Conservation (phyloP, 2,113 vertebrate species). For the Chitala chitala region DNA sequence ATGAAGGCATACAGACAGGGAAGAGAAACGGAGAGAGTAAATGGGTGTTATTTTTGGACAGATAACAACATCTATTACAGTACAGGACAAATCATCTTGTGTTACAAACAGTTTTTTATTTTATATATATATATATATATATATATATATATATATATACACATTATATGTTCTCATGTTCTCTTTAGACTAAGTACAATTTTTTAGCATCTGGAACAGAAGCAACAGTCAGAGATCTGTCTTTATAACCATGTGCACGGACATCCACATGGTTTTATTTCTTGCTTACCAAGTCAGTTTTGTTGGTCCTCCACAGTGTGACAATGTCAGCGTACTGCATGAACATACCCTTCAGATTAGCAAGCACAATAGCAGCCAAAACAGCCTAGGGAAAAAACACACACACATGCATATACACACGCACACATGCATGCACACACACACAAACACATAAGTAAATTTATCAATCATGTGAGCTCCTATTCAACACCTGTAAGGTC, state of each 20-base stretch:
- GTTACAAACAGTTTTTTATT: too few relatives aligned
- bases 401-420: constrained; percentile 13
- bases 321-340: constrained; percentile 71
- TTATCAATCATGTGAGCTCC: neutral
- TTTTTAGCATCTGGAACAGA: too few relatives aligned
- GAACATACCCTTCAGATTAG: constrained; percentile 90
- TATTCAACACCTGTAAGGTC: neutral
- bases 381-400: constrained; percentile 67
- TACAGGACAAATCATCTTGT: too few relatives aligned
- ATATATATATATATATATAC: too few relatives aligned
- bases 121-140: too few relatives aligned
- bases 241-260: neutral
- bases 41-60: too few relatives aligned
- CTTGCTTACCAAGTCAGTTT: constrained; percentile 72
- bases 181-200: too few relatives aligned
- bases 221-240: neutral
- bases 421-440: neutral
- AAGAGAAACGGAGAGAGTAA: too few relatives aligned
- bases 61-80: too few relatives aligned
- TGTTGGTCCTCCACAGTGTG: constrained; percentile 74
- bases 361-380: constrained; percentile 74
- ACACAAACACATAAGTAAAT: neutral
- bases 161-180: too few relatives aligned
- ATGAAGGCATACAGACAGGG: too few relatives aligned
- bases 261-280: neutral